A percentile compares a stretch with the other conserved stretches of the same genome.
Evolutionary conservation across 2,113 vertebrate species (phyloP).

Genomic region (Sakesphorus luctuosus): DNA sequence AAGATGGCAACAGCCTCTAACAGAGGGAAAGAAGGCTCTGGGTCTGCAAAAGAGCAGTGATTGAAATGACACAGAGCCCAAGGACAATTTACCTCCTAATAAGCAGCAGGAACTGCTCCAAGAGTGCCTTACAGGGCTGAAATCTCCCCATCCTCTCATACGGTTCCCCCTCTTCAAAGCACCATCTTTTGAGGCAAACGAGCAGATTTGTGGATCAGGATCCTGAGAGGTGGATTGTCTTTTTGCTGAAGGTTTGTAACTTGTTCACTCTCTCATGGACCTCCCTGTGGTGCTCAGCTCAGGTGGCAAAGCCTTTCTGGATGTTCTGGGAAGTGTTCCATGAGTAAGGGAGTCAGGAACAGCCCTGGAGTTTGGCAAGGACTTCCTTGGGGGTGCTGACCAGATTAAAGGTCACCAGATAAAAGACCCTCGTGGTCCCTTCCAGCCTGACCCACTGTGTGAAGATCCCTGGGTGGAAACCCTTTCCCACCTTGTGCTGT

Average conservation of each 20-base stretch:
- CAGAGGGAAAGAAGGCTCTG: conserved; percentile 78
- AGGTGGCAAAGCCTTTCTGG: conserved; percentile 47
- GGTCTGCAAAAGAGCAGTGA: conserved; percentile 78
- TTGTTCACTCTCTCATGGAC: conserved; percentile 69
- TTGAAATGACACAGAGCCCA: conserved; percentile 78
- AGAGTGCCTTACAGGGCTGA: conserved; percentile 53
- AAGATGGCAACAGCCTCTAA: conserved; percentile 88
- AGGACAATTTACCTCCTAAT: conserved; percentile 85
- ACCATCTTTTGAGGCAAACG: conserved; percentile 79
- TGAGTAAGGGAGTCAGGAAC: not conserved
- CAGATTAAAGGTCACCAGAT: not conserved
- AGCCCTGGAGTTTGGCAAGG: not conserved
- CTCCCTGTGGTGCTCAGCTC: conserved; percentile 61
- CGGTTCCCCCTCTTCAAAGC: conserved; percentile 67
- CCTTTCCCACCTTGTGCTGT: not conserved
- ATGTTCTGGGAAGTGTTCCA: conserved; percentile 38
- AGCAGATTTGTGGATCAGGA: conserved; percentile 78
- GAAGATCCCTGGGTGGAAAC: not conserved
- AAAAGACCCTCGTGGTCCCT: not conserved
- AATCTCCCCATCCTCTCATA: conserved; percentile 65
- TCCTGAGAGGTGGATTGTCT: conserved; percentile 76
- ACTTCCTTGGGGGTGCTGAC: not conserved
- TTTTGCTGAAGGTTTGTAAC: conserved; percentile 77
- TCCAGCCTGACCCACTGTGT: not conserved
- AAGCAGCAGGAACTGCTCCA: conserved; percentile 75